phyloP scores from a whole-genome alignment of 2,888 invertebrate species.

The Netelia inedita region DNA sequence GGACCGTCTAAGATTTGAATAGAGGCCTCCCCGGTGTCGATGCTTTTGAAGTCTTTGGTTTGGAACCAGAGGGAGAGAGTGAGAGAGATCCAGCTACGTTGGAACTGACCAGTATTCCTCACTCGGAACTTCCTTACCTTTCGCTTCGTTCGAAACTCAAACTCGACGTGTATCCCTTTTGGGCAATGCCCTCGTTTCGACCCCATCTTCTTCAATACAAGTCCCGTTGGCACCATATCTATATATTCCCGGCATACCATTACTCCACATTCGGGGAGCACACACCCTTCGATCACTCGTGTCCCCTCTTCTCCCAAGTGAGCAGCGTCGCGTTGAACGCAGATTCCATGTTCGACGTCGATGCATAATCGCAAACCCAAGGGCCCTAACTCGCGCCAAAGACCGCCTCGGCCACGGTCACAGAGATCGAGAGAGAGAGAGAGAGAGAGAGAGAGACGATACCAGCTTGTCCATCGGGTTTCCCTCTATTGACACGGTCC shows the following conservation, averaged over 20 bases:
- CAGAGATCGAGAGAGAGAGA: neutral
- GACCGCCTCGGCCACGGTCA: conserved; percentile 38
- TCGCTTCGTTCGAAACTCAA: conserved; percentile 22
- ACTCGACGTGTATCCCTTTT: conserved; percentile 38
- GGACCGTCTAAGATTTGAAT: conserved; percentile 81
- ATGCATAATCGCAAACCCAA: conserved; percentile 66
- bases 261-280: conserved; percentile 16
- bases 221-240: conserved; percentile 8
- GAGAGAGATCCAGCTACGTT: conserved; percentile 17
- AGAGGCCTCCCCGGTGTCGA: conserved; percentile 69
- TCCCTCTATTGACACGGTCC: conserved; percentile 39
- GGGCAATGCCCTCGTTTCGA: conserved; percentile 1
- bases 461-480: conserved; percentile 10
- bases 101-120: conserved; percentile 58
- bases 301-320: conserved; percentile 32
- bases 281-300: conserved; percentile 17
- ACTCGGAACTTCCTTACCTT: conserved; percentile 45
- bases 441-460: conserved; percentile 15
- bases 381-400: conserved; percentile 49
- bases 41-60: conserved; percentile 81
- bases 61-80: conserved; percentile 28
- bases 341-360: conserved; percentile 66
- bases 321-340: conserved; percentile 39
- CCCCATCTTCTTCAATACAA: conserved; percentile 33
- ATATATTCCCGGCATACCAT: conserved; percentile 2